Base-by-base conservation (phyloP, 2,797 vertebrate species). In the Pampus argenteus region DNA sequence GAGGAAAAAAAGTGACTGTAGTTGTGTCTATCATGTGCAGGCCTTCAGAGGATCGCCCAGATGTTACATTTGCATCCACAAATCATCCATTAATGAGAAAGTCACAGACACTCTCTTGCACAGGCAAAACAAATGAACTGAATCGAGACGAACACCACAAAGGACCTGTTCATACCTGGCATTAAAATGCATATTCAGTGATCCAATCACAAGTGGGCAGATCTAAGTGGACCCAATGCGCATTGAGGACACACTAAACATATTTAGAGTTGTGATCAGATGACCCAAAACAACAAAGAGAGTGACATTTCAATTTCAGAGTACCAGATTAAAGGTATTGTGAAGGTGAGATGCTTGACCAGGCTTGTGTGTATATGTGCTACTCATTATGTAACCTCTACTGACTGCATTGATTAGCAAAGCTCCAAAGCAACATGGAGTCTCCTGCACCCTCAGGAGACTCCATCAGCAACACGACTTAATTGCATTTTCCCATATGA, bases 361-460 rank as follows among this genome's bases (percentile, higher is more conserved):
- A 1, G 36, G 23, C 28, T 74, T 64, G 66, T 44, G 40, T 44
- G 79, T 56, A 31, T 34, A 25, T 54, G 65, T 48, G 44, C 81
- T 31, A 14, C 50, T 36, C 4, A 25, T 85, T 84, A 83, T 48
- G 49, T 64, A 86, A 88, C 56, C 13, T 22, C 36, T 13, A 82
- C 79, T 86, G 34, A 36, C 38, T 14, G 42, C 67, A 74, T 71
- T 87, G 70, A 89, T 66, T 71, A 71, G 38, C 5, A n/a, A 50
- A 42, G 47, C 66, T 36, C 48, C 55, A 72, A 65, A 75, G 60
- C 31, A 58, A 38, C 17, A 0, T 38, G n/a, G 13, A 58, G 44
- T 64, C 73, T 70, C 22, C 52, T 44, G 18, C 49, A 9, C 29
- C 6, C 9, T n/a, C n/a, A n/a, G n/a, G n/a, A n/a, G n/a, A n/a